phyloP scores from a whole-genome alignment of 2,113 vertebrate genomes.

The Thinocorus orbignyianus region DNA sequence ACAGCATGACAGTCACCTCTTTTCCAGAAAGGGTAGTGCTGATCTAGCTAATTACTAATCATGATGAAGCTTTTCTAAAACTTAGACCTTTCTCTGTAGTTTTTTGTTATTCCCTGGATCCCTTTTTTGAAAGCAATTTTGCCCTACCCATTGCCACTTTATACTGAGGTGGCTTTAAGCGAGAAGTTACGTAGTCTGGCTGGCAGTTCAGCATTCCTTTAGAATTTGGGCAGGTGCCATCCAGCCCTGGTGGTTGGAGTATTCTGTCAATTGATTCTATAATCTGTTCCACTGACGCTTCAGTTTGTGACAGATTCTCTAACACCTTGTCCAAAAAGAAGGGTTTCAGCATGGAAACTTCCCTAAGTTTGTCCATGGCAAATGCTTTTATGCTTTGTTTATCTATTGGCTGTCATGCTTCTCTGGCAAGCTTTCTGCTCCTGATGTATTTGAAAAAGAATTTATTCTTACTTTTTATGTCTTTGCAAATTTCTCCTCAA shows the following conservation, averaged over 20 bases:
- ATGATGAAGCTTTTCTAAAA: neutral
- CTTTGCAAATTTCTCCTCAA: neutral
- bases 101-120: neutral
- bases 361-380: neutral
- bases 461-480: constrained; percentile 29
- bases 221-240: constrained; percentile 9
- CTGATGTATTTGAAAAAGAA: constrained; percentile 45
- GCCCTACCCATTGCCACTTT: neutral
- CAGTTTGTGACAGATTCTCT: constrained; percentile 54
- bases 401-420: constrained; percentile 41
- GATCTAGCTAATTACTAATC: neutral
- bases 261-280: constrained; percentile 29
- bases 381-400: constrained; percentile 14
- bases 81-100: neutral
- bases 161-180: neutral
- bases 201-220: neutral
- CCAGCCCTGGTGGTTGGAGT: neutral
- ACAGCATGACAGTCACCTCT: neutral
- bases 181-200: neutral
- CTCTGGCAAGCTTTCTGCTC: constrained; percentile 28
- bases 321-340: constrained; percentile 39
- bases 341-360: constrained; percentile 27
- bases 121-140: neutral
- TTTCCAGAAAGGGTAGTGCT: neutral
- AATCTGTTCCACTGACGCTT: constrained; percentile 34